Evolutionary conservation across 2,113 vertebrate species (phyloP).

Genomic region (Lathamus discolor): DNA sequence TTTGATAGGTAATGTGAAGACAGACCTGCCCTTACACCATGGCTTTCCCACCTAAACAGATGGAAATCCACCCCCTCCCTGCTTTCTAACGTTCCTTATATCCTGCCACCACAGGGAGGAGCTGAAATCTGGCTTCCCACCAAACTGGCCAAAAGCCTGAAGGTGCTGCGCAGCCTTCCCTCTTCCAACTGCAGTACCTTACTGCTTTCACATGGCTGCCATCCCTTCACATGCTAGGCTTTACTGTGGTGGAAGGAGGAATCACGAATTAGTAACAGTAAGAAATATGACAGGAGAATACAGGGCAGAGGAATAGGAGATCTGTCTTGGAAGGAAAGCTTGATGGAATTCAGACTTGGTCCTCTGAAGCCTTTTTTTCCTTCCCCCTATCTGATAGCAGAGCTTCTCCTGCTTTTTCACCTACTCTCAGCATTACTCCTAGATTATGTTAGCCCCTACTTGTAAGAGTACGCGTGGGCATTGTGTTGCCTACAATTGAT

Average conservation of each 20-base stretch:
- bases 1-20: background rate
- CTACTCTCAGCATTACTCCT: background rate
- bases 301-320: background rate
- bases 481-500: background rate
- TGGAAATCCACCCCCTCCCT: slow-evolving; percentile 33
- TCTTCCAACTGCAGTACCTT: background rate
- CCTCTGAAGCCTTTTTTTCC: background rate
- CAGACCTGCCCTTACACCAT: background rate
- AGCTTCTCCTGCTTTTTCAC: background rate
- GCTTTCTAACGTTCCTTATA: slow-evolving; percentile 27
- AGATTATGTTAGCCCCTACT: background rate
- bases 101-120: slow-evolving; percentile 44
- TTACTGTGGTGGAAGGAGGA: background rate
- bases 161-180: background rate
- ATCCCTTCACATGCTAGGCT: background rate
- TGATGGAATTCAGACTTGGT: background rate
- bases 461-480: background rate
- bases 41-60: slow-evolving; percentile 25
- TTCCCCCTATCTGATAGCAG: background rate
- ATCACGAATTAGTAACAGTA: background rate
- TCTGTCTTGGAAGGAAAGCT: background rate
- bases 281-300: background rate
- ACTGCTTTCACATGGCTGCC: background rate
- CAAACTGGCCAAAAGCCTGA: slow-evolving; percentile 34
- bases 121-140: slow-evolving; percentile 32